A percentile compares a stretch with the other conserved stretches of the same genome.
These are phyloP conservation scores for Mnemiopsis leidyi DNA, from an alignment of 37 sponge, comb jelly and placozoan genomes.

Conservation along the genomic window DNA sequence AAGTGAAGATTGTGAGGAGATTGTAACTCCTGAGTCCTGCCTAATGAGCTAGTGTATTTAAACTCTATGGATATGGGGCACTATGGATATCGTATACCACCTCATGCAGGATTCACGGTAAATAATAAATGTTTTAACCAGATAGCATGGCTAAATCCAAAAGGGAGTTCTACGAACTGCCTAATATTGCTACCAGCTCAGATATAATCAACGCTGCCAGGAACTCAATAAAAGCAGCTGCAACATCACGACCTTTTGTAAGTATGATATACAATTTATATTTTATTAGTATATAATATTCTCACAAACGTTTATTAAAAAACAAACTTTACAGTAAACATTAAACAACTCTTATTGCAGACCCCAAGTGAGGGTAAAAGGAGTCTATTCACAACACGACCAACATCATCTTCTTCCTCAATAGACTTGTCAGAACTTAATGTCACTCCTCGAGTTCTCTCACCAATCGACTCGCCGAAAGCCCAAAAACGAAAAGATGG, in stretches of 20 bases:
- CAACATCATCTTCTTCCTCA: constrained; percentile 1
- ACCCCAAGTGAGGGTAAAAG: constrained; percentile 37
- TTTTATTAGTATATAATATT: too few relatives aligned
- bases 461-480: neutral
- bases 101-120: too few relatives aligned
- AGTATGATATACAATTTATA: neutral
- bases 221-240: constrained; percentile 12
- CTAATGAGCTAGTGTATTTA: too few relatives aligned
- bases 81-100: too few relatives aligned
- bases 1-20: too few relatives aligned
- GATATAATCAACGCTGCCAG: constrained; percentile 43
- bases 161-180: constrained; percentile 41
- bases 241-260: constrained; percentile 21
- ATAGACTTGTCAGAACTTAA: neutral
- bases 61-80: too few relatives aligned
- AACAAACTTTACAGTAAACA: neutral
- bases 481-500: neutral
- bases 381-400: constrained; percentile 30
- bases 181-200: constrained; percentile 31
- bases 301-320: too few relatives aligned
- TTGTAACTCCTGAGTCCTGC: too few relatives aligned
- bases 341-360: neutral
- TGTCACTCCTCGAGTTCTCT: neutral
- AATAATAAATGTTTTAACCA: too few relatives aligned
- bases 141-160: constrained; percentile 33